These are phyloP conservation scores for Crotalus horridus DNA, from an alignment of 2,113 vertebrate genomes.

Conservation along the genomic window DNA sequence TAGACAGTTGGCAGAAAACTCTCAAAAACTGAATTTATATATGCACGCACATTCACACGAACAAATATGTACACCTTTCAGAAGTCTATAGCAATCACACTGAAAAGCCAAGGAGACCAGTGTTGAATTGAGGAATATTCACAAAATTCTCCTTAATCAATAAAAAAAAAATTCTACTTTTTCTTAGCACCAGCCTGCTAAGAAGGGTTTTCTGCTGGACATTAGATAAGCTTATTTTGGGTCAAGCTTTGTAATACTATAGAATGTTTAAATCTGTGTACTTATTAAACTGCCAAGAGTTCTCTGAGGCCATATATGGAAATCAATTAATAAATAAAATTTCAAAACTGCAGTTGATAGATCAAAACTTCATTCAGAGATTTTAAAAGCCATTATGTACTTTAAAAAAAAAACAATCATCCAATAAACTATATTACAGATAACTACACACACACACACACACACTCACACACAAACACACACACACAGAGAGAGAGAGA, in stretches of 20 bases:
- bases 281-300: neutral
- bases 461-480: too few relatives aligned
- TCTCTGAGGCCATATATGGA: neutral
- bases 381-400: neutral
- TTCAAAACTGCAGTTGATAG: neutral
- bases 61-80: neutral
- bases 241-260: neutral
- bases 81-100: neutral
- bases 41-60: too few relatives aligned
- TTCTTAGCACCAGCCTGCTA: neutral
- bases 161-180: neutral
- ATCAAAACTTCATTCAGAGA: neutral
- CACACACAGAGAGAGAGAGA: too few relatives aligned
- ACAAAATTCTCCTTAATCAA: neutral
- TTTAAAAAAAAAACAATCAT: too few relatives aligned
- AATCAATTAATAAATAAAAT: neutral
- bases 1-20: neutral
- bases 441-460: neutral
- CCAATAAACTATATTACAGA: neutral
- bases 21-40: neutral
- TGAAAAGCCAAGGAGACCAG: neutral
- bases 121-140: neutral
- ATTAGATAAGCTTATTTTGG: neutral
- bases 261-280: neutral
- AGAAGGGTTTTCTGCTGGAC: neutral